Evolutionary conservation across 2,113 vertebrate species (phyloP), one percentile per base, ranked within the genome.

Genomic region (Saccopteryx leptura): DNA sequence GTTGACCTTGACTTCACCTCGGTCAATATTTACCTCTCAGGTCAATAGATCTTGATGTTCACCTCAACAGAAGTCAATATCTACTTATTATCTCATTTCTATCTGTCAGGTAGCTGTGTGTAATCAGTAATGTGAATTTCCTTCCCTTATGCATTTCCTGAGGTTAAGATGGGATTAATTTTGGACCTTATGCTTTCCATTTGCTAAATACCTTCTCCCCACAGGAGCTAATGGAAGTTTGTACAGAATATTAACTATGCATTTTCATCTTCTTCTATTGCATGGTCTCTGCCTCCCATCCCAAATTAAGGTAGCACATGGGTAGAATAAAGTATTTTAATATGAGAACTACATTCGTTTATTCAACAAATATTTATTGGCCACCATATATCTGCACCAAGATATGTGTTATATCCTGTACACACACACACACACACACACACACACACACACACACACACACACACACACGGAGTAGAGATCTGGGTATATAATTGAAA

Each of bases 1-100:
- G 97, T 98, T 98, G 97, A 97, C 97, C 97, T 97, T 97, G 96
- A 97, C 91, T 98, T 98, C 97, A 97, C 97, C 97, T 97, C 96
- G 33, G 97, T 97, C 97, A 97, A 98, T 98, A 97, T 98, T 98
- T 98, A 97, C 97, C 96, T 97, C 97, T 95, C 87, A 78, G 97
- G 97, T 98, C 97, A 97, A 98, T 97, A 97, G 97, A 98, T 98
- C 96, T 97, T 97, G 97, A 97, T 97, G 97, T 98, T 98, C 97
- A 98, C 97, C 97, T 97, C 97, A 96, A 88, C 96, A 97, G 96
- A 97, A 98, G 97, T 98, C 97, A 98, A 97, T 98, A 98, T 96
- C 97, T 96, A 97, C 97, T 98, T 98, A 97, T 98, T 98, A 97
- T 97, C 97, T 98, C 97, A 96, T 98, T 98, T 97, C 97, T 97